Base-by-base conservation (phyloP, 1,140 invertebrate species). In the Leucophenga varia region DNA sequence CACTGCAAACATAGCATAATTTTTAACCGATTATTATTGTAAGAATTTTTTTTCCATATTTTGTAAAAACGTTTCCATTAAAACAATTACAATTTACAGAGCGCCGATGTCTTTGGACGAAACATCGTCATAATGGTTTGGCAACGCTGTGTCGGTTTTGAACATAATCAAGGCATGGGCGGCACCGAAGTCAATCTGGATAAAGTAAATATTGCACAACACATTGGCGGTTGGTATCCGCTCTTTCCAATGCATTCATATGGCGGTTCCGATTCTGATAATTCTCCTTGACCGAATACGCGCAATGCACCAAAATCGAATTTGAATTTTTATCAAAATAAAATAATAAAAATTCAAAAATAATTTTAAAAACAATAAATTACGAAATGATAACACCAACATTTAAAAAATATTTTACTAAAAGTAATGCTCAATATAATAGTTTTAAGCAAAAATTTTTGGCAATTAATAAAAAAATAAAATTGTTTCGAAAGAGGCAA, bases 101-200 rank as follows among this genome's bases (percentile, higher is more conserved):
- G 83, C 36, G 87, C 86, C 64, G 91, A 95, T 61, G 87, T 90
- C 2, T 81, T 91, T n/a, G 91, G 90, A 0, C 81, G 90, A 30
- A 87, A 86, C 35, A 78, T 95, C 32, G 81, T 93, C 42, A 89
- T 93, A 10, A 93, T 91, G 84, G 79, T 93, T 8, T 94, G 91
- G 91, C 88, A 91, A 63, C 83, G 86, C 52, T 87, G 89, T 57
- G 85, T 86, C 46, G 88, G 87, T 2, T 89, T 89, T 67, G 87
- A 92, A 61, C 90, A 90, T 73, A 93, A 92, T 73, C 84, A 87
- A 43, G 88, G 88, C 1, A 76, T 94, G n/a, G 91, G 92, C 9
- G 90, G 91, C 10, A 87, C 85, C 0, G 89, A 91, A 75, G 83
- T 95, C 47, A 81, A 84, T 43, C 77, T 94, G 28, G 88, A 91